Evolutionary conservation across 2,113 vertebrate species (phyloP), one percentile per base, ranked within the genome.

Genomic region (Malurus cyaneus): DNA sequence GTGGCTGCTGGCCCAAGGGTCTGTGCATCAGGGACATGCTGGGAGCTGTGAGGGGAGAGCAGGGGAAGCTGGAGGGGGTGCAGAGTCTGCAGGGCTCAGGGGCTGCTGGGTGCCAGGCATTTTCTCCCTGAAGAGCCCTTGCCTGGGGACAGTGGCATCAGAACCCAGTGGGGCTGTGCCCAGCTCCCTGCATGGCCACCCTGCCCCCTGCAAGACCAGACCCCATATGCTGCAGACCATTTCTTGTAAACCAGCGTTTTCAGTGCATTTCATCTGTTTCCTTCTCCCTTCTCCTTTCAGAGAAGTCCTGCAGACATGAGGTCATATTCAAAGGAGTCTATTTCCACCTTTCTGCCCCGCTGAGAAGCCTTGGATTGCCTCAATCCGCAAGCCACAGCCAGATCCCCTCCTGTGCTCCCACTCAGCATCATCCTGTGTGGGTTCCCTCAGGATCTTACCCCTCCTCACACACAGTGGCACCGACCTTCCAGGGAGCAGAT

Each of bases 201-300:
- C 46, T 56, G 46, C 16, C 6, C 47, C 3, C 0, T 24, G 31
- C 32, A 44, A 71, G 44, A 66, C 23, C 66, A 50, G 52, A 62
- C 15, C 7, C 4, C 0, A 1, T 4, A 23, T 41, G 32, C 44
- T 79, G 18, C 44, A 60, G 42, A 20, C 14, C 21, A n/a, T 42
- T 49, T 76, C 86, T 86, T 77, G 20, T 60, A 80, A 73, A 91
- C 2, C 53, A 52, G 50, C 18, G 5, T 4, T 16, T 32, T 79
- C 81, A 67, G 57, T 78, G 64, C n/a, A 52, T 64, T 23, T 44
- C 18, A 4, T 54, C 57, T 49, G 17, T 20, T 89, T 92, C 32
- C 87, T 96, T 96, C 96, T 94, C 61, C 57, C 89, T 96, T 96
- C 61, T 87, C 10, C 50, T 92, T 94, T 23, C 59, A 80, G 59